Percentiles rank a stretch among this genome's conserved stretches.
These are phyloP conservation scores for Nycteola revayana DNA, from an alignment of 2,888 invertebrate genomes.

Conservation along the genomic window DNA sequence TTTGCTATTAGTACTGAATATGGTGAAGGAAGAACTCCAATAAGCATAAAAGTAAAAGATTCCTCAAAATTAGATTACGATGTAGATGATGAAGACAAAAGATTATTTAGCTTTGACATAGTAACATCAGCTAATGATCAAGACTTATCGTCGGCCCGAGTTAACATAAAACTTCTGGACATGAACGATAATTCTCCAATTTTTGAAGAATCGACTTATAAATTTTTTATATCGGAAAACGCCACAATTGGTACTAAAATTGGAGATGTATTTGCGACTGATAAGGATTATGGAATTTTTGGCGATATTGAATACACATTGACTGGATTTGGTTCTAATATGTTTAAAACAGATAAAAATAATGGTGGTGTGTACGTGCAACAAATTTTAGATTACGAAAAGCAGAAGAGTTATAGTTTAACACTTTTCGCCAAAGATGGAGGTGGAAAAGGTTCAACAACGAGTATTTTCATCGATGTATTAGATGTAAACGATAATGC, in stretches of 20 bases:
- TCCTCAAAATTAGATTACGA: conserved; percentile 87
- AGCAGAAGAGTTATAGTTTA: conserved; percentile 89
- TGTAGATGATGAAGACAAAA: conserved; percentile 80
- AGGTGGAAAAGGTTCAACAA: conserved; percentile 87
- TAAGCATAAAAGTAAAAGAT: conserved; percentile 87
- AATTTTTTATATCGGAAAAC: conserved; percentile 86
- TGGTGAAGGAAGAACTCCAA: conserved; percentile 88
- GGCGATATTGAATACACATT: conserved; percentile 88
- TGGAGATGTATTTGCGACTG: conserved; percentile 85
- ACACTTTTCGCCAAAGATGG: conserved; percentile 91
- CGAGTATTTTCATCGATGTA: conserved; percentile 87
- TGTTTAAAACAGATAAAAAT: conserved; percentile 85
- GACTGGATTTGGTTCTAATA: conserved; percentile 90
- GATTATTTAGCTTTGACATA: conserved; percentile 86
- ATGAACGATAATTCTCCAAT: conserved; percentile 91
- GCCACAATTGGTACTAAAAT: conserved; percentile 83
- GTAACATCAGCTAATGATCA: conserved; percentile 80
- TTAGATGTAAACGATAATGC: conserved; percentile 90
- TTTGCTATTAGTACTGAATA: conserved; percentile 85
- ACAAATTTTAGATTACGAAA: conserved; percentile 88
- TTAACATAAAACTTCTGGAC: conserved; percentile 86
- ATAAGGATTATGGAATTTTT: conserved; percentile 87
- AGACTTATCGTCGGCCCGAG: conserved; percentile 82
- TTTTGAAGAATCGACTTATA: conserved; percentile 84
- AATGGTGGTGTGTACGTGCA: conserved; percentile 86